Evolutionary conservation across 2,888 invertebrate species (phyloP), one percentile per base, ranked within the genome.

Genomic region (Polydrusus cervinus): DNA sequence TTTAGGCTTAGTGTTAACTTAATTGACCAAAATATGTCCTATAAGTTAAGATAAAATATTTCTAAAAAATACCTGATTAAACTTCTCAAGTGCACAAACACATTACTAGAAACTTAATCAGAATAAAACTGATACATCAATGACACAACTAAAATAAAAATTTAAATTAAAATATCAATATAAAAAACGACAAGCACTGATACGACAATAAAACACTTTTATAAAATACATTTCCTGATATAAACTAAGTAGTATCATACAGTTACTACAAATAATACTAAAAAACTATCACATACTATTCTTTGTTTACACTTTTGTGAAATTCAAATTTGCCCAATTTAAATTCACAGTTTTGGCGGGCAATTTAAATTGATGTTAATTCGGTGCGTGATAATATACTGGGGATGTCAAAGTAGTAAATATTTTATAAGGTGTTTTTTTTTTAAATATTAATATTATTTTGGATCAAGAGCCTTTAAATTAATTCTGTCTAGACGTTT

Each of bases 371-470:
- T 14, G 3, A 64, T 64, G 64, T 1, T 64, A 64, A 64, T 64
- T 45, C 14, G 25, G 64, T 64, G 64, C 49, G 64, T 64, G 47
- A 64, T 30, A 47, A 40, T 34, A 47, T 25, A 38, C 34, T 49
- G 64, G 30, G 49, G 20, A 16, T 49, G 49, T 34, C 64, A 49
- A 47, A 64, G 47, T 64, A 64, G 47, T 64, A 64, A 64, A 64
- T 64, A 64, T 64, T 64, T 49, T 34, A 64, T 64, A 49, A 64
- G 49, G 64, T 30, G 49, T 64, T 64, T 64, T 25, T 25, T n/a
- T 25, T 64, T 30, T 34, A 64, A 14, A 64, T 34, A 20, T 49
- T 47, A 47, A 49, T 49, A 18, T 14, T 64, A 30, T 49, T 64
- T 64, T 64, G 64, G 25, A 43, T 25, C 43, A 30, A 64, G 18